Evolutionary conservation across 2,888 invertebrate genomes (phyloP).

Genomic region (Melieria crassipennis): DNA sequence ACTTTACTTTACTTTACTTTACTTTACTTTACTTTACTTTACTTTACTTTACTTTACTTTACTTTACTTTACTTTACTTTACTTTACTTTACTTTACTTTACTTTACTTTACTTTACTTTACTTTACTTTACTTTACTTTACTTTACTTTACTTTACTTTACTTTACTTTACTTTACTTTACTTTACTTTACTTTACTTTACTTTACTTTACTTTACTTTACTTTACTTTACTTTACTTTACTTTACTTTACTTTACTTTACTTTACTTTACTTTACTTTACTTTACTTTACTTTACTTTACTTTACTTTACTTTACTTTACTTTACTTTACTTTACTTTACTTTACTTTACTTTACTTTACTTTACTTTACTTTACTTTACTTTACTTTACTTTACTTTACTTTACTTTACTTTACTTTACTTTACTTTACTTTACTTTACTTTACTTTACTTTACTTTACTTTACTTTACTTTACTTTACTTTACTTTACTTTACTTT

Average conservation of each 20-base stretch:
- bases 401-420: neutral
- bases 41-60: neutral
- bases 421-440: neutral
- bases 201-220: neutral
- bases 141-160: neutral
- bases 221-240: neutral
- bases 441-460: neutral
- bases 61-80: neutral
- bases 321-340: neutral
- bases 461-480: too few relatives aligned
- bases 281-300: too few relatives aligned
- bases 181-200: neutral
- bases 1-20: neutral
- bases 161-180: neutral
- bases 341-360: neutral
- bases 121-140: neutral
- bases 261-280: too few relatives aligned
- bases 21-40: neutral
- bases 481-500: neutral
- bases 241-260: too few relatives aligned
- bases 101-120: too few relatives aligned
- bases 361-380: neutral
- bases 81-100: neutral
- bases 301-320: neutral
- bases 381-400: neutral